Evolutionary conservation across 2,113 vertebrate species (phyloP), one percentile per base, ranked within the genome.

Genomic region (Gulo gulo): DNA sequence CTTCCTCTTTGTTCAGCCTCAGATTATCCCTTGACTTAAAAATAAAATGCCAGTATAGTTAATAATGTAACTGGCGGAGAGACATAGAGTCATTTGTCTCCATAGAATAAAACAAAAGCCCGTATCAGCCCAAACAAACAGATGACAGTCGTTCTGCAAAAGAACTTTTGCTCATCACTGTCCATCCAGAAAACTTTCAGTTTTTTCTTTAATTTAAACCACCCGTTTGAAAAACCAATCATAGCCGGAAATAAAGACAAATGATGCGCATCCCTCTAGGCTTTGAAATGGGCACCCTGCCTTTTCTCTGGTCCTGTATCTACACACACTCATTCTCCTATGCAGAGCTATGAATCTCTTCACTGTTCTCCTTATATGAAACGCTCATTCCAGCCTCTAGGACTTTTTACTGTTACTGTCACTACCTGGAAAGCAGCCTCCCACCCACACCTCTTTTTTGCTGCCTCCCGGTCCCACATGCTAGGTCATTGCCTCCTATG

Each of bases 31-130:
- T 55, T 83, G 39, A 92, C 89, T 97, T 95, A 87, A 83, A 96
- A 97, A 95, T 94, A 95, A 96, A 98, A 97, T 96, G 87, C 84
- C 95, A 88, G 16, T 84, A n/a, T 12, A 88, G 96, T 97, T 97
- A 94, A 97, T 97, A 97, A 96, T 93, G 65, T 90, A 94, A 88
- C 91, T 88, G 76, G 80, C 0, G 0, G 65, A 42, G 71, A 96
- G 57, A 92, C 69, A 7, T n/a, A 74, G 61, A 96, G 67, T 96
- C 94, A 84, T 95, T 97, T 96, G 94, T 97, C 92, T 97, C 92
- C 61, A 94, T 83, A 95, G 94, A 92, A 84, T 65, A 65, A 94
- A 97, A 94, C 67, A 71, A 92, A 95, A 94, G 80, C 42, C 42
- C 5, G 0, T 39, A 96, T 81, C 73, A 87, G 52, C 80, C 57